These are phyloP conservation scores for Sitophilus oryzae DNA, from an alignment of 1,140 invertebrate species.

Conservation along the genomic window DNA sequence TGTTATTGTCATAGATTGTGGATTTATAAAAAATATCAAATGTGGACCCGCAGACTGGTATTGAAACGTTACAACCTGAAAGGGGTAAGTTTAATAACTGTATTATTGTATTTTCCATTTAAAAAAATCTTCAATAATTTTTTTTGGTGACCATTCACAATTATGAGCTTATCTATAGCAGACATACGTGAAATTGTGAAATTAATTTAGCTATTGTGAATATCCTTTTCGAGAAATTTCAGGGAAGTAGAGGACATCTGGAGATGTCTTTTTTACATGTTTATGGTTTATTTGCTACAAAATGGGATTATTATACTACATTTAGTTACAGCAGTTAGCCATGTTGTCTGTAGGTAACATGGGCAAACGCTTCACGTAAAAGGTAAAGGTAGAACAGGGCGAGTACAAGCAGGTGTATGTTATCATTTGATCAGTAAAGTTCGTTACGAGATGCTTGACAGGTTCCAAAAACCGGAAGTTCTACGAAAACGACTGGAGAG, in stretches of 20 bases:
- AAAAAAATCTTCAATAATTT: neutral
- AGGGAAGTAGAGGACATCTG: no score
- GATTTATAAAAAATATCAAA: constrained; percentile 73
- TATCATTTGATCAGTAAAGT: constrained; percentile 67
- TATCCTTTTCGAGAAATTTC: no score
- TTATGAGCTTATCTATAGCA: no score
- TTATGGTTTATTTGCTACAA: no score
- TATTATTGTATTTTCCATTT: neutral
- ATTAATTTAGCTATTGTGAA: no score
- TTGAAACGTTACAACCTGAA: constrained; percentile 64
- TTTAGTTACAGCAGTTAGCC: no score
- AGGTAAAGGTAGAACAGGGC: constrained; percentile 68
- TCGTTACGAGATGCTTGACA: constrained; percentile 52
- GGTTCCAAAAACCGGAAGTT: constrained; percentile 72
- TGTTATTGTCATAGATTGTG: constrained; percentile 79
- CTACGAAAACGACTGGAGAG: constrained; percentile 67
- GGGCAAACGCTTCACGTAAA: constrained; percentile 78
- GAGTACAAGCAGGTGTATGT: constrained; percentile 73
- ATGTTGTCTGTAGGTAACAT: constrained; percentile 47
- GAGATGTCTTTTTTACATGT: no score
- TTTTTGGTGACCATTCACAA: no score
- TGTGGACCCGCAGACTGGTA: constrained; percentile 66
- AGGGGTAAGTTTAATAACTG: constrained; percentile 52
- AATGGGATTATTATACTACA: no score
- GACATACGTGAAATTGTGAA: no score